Evolutionary conservation across 2,888 invertebrate species (phyloP), one percentile per base, ranked within the genome.

Genomic region (Drosophila tanythrix): DNA sequence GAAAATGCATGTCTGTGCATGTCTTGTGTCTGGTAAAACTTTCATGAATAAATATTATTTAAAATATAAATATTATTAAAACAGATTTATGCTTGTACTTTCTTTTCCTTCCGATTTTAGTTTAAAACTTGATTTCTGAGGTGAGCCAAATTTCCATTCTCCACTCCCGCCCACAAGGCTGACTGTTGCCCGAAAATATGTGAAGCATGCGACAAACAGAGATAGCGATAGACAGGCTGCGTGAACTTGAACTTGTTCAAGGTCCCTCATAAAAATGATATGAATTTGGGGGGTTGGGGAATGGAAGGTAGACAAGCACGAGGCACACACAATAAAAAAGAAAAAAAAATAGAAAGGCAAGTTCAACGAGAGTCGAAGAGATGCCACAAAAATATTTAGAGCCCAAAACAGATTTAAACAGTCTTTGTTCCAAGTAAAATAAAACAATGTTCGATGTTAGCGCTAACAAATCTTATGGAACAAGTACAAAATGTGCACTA

Each of bases 201-300:
- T 43, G 21, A 50, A 43, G 18, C 72, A 61, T 53, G 59, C 51
- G 60, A 51, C 70, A 86, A 77, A 77, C 77, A 35, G 38, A 31
- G 57, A 15, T 2, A 18, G 31, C 40, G 18, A 43, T 15, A 25
- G 35, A 52, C 43, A 57, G 66, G 60, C 70, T 73, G 60, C 60
- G 70, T 81, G 80, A 85, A 85, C 89, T 85, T 85, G 85, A 85
- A 85, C 85, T 88, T 78, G 55, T 78, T 89, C 85, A 85, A 85
- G 89, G 85, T 75, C 85, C 84, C 59, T 76, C 51, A 61, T 60
- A 53, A 75, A 67, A 71, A 65, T 69, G 50, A 25, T 76, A 69
- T 66, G 70, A 56, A 63, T 52, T 21, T 21, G 29, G 36, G 11
- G 18, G 11, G 21, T 2, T 3, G 51, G n/a, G 33, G 27, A 59